phyloP scores from a whole-genome alignment of 2,113 vertebrate species.

The Cyprinodon tularosa region DNA sequence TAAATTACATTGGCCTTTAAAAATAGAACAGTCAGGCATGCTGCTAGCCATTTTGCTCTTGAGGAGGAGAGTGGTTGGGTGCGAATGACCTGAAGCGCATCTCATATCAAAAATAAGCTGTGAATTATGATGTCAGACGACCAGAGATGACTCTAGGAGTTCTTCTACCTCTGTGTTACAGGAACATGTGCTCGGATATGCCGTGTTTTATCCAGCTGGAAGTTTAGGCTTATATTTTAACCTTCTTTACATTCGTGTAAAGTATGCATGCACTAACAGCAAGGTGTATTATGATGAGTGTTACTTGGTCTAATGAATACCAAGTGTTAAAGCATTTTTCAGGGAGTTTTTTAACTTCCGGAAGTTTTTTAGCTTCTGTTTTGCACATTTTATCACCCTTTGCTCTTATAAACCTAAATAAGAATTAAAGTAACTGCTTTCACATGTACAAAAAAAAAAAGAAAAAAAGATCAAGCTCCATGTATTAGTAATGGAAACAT shows the following conservation, averaged over 20 bases:
- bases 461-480: no score
- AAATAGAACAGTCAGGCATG: conserved; percentile 72
- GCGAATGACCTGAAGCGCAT: conserved; percentile 21
- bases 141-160: conserved; percentile 14
- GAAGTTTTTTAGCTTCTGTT: no score
- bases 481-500: background rate
- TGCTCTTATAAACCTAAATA: no score
- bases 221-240: conserved; percentile 20
- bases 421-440: no score
- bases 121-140: conserved; percentile 36
- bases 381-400: no score
- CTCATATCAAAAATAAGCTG: conserved; percentile 54
- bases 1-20: conserved; percentile 78
- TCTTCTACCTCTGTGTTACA: conserved; percentile 14
- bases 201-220: background rate
- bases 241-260: background rate
- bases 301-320: background rate
- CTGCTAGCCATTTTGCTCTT: conserved; percentile 56
- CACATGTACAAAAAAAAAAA: no score
- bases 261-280: background rate
- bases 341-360: no score
- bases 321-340: background rate
- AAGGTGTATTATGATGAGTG: no score
- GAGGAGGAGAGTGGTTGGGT: conserved; percentile 15
- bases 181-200: conserved; percentile 32